Conservation (phyloP, 2,888 invertebrate genomes). For the Oeneis ivallda region DNA sequence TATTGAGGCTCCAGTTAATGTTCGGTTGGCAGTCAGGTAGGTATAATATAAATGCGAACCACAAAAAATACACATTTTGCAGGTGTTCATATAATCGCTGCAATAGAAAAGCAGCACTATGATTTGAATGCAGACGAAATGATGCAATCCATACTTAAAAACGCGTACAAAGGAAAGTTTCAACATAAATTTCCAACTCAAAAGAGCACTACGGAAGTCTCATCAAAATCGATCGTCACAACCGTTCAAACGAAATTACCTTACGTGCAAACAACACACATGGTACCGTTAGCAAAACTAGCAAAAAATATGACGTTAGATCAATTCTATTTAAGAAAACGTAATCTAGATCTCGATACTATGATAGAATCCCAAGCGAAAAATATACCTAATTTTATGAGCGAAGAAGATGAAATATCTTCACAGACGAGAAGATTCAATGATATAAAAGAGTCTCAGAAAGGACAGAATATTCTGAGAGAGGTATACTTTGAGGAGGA, state of each 20-base stretch:
- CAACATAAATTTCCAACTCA: slow-evolving; percentile 20
- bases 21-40: no score
- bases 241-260: neutral
- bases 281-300: neutral
- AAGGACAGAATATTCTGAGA: slow-evolving; percentile 19
- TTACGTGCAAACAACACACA: neutral
- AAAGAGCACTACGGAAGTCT: slow-evolving; percentile 17
- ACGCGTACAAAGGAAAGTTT: slow-evolving; percentile 30
- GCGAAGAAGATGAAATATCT: slow-evolving; percentile 40
- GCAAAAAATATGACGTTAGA: slow-evolving; percentile 32
- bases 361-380: slow-evolving; percentile 34
- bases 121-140: slow-evolving; percentile 34
- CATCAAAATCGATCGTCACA: slow-evolving; percentile 3
- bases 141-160: slow-evolving; percentile 30
- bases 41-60: no score
- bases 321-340: slow-evolving; percentile 34
- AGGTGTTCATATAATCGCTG: neutral
- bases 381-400: slow-evolving; percentile 42
- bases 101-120: slow-evolving; percentile 24
- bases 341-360: slow-evolving; percentile 33
- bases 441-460: slow-evolving; percentile 20
- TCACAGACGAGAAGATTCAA: slow-evolving; percentile 45
- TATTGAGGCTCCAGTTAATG: no score
- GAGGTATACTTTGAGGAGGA: slow-evolving; percentile 26
- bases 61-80: neutral